A percentile compares a stretch with the other conserved stretches of the same genome.
Conservation (phyloP, 2,888 invertebrate genomes). For the Eurytoma adleriae region DNA sequence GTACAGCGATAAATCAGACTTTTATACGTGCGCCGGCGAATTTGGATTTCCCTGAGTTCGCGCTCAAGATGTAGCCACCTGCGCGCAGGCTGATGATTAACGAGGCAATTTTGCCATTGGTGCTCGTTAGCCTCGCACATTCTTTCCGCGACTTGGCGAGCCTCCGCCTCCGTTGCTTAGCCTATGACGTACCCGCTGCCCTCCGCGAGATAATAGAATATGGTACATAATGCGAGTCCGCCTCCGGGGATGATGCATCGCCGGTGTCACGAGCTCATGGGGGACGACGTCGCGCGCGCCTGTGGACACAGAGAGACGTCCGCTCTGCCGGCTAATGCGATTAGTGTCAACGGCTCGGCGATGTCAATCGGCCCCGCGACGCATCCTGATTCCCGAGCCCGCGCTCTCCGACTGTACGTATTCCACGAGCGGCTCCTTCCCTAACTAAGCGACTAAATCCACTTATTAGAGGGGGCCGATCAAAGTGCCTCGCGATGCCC, state of each 20-base stretch:
- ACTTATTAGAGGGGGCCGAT: conserved; percentile 20
- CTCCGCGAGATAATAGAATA: conserved; percentile 57
- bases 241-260: conserved; percentile 57
- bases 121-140: conserved; percentile 52
- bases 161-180: background rate
- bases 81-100: conserved; percentile 59
- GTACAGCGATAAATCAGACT: conserved; percentile 27
- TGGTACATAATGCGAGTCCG: conserved; percentile 36
- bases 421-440: background rate
- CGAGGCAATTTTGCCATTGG: conserved; percentile 54
- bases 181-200: background rate
- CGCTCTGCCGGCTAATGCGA: conserved; percentile 50
- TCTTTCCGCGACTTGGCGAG: conserved; percentile 22
- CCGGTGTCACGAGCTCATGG: conserved; percentile 29
- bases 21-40: conserved; percentile 12
- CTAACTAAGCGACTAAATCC: conserved; percentile 44
- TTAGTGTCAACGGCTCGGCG: conserved; percentile 55
- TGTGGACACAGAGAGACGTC: conserved; percentile 9
- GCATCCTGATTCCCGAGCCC: conserved; percentile 13
- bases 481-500: background rate
- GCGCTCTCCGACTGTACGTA: background rate
- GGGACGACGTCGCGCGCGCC: no score
- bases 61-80: conserved; percentile 33
- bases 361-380: conserved; percentile 35
- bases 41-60: conserved; percentile 10